A percentile compares a stretch with the other conserved stretches of the same genome.
Evolutionary conservation across 2,113 vertebrate genomes (phyloP).

Genomic region (Phainopepla nitens): DNA sequence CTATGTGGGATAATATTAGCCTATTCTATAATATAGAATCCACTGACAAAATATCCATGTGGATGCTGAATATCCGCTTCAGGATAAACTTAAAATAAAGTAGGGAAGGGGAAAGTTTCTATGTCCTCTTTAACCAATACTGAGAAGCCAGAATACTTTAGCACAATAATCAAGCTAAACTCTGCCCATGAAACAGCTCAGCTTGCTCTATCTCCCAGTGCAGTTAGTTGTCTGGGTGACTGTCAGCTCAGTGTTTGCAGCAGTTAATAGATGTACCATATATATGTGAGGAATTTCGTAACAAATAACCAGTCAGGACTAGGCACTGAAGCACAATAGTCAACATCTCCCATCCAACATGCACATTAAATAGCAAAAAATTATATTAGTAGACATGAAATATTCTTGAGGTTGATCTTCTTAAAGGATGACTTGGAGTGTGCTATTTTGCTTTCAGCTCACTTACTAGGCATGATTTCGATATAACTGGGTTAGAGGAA

Average conservation of each 20-base stretch:
- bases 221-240: neutral
- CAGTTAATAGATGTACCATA: neutral
- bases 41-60: neutral
- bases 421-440: neutral
- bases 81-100: neutral
- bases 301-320: neutral
- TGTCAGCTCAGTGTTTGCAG: neutral
- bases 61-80: neutral
- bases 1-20: neutral
- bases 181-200: neutral
- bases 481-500: neutral
- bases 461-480: neutral
- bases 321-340: neutral
- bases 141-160: neutral
- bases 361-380: neutral
- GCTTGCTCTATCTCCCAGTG: neutral
- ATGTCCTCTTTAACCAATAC: neutral
- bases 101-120: neutral
- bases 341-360: neutral
- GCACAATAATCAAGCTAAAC: neutral
- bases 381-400: neutral
- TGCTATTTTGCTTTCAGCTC: neutral
- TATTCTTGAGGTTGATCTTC: neutral
- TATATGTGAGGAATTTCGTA: neutral
- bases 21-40: neutral